Conservation (phyloP, 2,888 invertebrate species). For the Thysanoteuthis rhombus region DNA sequence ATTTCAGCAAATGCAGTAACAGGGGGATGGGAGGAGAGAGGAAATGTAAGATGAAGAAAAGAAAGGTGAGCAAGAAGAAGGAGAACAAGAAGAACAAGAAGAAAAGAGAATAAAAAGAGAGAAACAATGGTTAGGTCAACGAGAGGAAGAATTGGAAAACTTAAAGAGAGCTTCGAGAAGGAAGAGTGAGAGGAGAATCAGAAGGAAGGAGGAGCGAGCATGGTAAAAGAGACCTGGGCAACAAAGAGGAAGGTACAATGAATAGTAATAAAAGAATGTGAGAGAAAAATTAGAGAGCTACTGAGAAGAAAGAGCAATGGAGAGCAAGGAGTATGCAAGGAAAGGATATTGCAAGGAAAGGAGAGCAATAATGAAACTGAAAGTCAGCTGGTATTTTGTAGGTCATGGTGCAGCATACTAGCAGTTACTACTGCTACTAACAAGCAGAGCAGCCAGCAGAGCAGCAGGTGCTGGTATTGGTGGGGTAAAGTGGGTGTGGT, state of each 20-base stretch:
- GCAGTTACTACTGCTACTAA: slow-evolving; percentile 24
- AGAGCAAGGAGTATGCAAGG: background rate
- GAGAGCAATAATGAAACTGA: background rate
- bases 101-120: too few species aligned
- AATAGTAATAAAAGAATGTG: too few species aligned
- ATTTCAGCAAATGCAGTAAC: too few species aligned
- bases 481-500: background rate
- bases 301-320: background rate
- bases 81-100: background rate
- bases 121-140: too few species aligned
- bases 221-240: too few species aligned
- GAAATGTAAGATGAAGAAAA: background rate
- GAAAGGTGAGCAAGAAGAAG: background rate
- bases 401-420: slow-evolving; percentile 25
- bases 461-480: background rate
- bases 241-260: too few species aligned
- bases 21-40: background rate
- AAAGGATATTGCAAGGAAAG: background rate
- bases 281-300: too few species aligned
- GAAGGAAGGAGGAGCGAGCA: too few species aligned
- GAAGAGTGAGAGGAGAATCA: too few species aligned
- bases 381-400: slow-evolving; percentile 22
- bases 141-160: too few species aligned
- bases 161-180: too few species aligned
- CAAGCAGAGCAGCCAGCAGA: background rate